Percentiles rank a stretch among this genome's conserved stretches.
Evolutionary conservation across 2,797 vertebrate genomes (phyloP).

Genomic region (Dendrocincla fuliginosa): DNA sequence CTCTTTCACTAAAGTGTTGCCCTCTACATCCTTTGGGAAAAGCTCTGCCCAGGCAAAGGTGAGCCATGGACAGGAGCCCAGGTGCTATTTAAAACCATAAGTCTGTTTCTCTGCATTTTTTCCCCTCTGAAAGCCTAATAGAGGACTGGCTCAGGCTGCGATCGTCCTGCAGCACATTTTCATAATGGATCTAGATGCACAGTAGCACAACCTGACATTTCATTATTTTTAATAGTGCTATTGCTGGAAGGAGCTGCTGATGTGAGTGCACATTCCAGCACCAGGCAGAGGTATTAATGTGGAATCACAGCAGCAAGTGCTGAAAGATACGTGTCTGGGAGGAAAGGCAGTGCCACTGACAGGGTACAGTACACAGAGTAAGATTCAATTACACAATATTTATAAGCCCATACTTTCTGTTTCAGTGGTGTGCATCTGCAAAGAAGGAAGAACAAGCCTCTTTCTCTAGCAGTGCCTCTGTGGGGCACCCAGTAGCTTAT

Average conservation of each 20-base stretch:
- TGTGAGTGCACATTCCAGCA: not conserved
- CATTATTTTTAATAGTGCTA: slow-evolving; percentile 38
- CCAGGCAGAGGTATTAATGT: not conserved
- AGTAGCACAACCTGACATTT: slow-evolving; percentile 21
- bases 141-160: not conserved
- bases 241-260: slow-evolving; percentile 43
- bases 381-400: slow-evolving; percentile 27
- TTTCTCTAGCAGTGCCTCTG: not conserved
- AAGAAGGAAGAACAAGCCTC: not conserved
- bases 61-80: not conserved
- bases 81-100: not conserved
- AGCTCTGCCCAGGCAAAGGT: not conserved
- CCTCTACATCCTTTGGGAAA: not conserved
- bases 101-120: not conserved
- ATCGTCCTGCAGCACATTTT: not conserved
- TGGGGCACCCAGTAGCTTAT: not conserved
- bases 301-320: not conserved
- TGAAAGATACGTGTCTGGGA: slow-evolving; percentile 6
- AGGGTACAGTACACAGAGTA: not conserved
- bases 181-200: not conserved
- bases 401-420: not conserved
- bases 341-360: slow-evolving; percentile 18
- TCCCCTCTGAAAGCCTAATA: not conserved
- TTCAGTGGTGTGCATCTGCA: not conserved
- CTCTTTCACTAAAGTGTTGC: not conserved